phyloP scores from a whole-genome alignment of 2,888 invertebrate genomes.

The Drosophila helvetica region DNA sequence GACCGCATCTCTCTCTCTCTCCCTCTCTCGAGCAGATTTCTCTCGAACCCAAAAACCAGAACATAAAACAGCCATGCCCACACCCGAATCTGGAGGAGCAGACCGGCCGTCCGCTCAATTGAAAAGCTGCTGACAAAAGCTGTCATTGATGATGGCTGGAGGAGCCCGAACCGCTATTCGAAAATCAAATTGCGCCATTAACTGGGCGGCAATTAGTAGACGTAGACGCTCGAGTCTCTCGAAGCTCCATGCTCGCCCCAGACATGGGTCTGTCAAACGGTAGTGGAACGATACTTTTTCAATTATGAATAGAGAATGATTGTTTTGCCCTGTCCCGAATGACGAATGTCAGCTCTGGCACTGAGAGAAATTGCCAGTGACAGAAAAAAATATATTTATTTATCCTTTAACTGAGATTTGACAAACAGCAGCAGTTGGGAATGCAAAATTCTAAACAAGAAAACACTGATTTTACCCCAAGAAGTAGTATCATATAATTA shows the following conservation, averaged over 20 bases:
- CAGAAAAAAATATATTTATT: no score
- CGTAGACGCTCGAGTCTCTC: conserved; percentile 12
- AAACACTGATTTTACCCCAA: no score
- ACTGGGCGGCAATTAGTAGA: conserved; percentile 72
- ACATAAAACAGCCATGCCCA: conserved; percentile 4
- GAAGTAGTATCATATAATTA: no score
- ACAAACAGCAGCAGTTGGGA: no score
- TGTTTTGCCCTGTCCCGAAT: conserved; percentile 56
- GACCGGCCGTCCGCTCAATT: conserved; percentile 47
- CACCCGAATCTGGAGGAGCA: conserved; percentile 15
- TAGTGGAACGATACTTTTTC: conserved; percentile 70
- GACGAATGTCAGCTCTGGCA: conserved; percentile 47
- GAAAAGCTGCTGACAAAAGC: conserved; percentile 78
- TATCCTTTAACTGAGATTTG: no score
- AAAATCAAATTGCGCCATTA: conserved; percentile 75
- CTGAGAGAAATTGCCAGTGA: conserved; percentile 9
- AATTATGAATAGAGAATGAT: conserved; percentile 77
- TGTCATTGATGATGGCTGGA: conserved; percentile 68
- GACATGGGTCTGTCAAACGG: conserved; percentile 60
- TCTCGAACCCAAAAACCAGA: conserved; percentile 37
- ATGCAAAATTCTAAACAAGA: no score
- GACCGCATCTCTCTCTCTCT: conserved; percentile 69
- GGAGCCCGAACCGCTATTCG: conserved; percentile 48
- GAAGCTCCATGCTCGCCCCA: conserved; percentile 1
- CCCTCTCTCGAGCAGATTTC: conserved; percentile 56